A percentile compares a stretch with the other conserved stretches of the same genome.
These are phyloP conservation scores for Otis tarda DNA, from an alignment of 2,113 vertebrate genomes.

Conservation along the genomic window DNA sequence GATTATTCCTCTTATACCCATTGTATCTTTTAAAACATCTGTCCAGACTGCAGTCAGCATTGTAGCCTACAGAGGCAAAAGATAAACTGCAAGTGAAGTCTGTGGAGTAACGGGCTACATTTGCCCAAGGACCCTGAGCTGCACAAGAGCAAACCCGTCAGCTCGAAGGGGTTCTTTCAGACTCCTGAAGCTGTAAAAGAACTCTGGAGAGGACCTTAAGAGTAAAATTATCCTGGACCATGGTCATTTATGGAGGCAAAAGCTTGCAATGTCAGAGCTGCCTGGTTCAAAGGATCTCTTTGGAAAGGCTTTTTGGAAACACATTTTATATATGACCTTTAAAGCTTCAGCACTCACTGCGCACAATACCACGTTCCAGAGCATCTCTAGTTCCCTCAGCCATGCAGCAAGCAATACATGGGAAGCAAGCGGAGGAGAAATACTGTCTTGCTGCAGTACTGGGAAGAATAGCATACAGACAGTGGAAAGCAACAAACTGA, in stretches of 20 bases:
- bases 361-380: not conserved
- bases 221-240: not conserved
- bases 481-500: rapidly evolving
- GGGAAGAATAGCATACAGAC: rapidly evolving
- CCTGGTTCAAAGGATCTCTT: not conserved
- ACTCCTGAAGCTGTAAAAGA: not conserved
- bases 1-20: not conserved
- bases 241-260: not conserved
- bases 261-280: not conserved
- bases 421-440: not conserved
- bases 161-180: not conserved
- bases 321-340: not conserved
- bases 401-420: rapidly evolving
- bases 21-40: not conserved
- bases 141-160: not conserved
- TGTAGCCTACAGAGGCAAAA: not conserved
- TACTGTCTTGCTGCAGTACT: rapidly evolving
- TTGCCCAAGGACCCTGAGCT: not conserved
- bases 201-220: not conserved
- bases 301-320: not conserved
- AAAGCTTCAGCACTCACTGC: not conserved
- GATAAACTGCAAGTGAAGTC: not conserved
- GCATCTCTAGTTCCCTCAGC: not conserved
- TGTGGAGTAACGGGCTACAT: not conserved
- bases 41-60: not conserved